A percentile compares a stretch with the other conserved stretches of the same genome.
These are phyloP conservation scores for Caenorhabditis sinica DNA, from an alignment of 2,888 invertebrate genomes.

Conservation along the genomic window DNA sequence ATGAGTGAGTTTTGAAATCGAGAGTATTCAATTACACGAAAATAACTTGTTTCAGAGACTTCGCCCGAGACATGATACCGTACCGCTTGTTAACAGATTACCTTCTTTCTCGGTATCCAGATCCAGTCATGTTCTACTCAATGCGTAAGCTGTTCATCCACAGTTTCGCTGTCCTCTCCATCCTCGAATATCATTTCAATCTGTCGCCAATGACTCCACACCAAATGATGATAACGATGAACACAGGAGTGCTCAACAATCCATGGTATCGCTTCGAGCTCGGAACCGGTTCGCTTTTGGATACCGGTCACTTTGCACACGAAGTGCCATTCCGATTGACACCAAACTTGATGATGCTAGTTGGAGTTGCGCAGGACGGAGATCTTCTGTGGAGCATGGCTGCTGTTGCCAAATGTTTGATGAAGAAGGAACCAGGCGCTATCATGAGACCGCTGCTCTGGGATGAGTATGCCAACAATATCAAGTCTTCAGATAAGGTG, in stretches of 20 bases:
- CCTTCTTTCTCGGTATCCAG: constrained; percentile 93
- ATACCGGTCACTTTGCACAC: constrained; percentile 50
- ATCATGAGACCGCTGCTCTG: constrained; percentile 64
- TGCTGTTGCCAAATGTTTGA: constrained; percentile 64
- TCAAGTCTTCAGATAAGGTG: constrained; percentile 39
- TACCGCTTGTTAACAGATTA: constrained; percentile 92
- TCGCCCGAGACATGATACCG: constrained; percentile 67
- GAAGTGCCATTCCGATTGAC: constrained; percentile 71
- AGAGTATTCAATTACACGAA: neutral
- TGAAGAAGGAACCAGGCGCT: constrained; percentile 61
- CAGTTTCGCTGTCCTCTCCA: constrained; percentile 64
- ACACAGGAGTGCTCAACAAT: constrained; percentile 64
- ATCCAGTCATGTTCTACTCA: constrained; percentile 97
- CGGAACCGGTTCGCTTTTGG: constrained; percentile 3
- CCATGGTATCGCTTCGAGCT: constrained; percentile 66
- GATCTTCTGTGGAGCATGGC: constrained; percentile 68
- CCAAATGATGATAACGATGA: constrained; percentile 60
- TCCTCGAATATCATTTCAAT: constrained; percentile 61
- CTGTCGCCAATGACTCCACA: constrained; percentile 58
- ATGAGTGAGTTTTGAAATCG: constrained; percentile 46
- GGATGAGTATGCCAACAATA: constrained; percentile 64
- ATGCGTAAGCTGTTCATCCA: constrained; percentile 89
- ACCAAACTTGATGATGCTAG: constrained; percentile 63
- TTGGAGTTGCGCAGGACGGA: constrained; percentile 67
- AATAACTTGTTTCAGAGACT: constrained; percentile 58